Base-by-base conservation (phyloP, 2,888 invertebrate species). In the Ormyrus rosae region DNA sequence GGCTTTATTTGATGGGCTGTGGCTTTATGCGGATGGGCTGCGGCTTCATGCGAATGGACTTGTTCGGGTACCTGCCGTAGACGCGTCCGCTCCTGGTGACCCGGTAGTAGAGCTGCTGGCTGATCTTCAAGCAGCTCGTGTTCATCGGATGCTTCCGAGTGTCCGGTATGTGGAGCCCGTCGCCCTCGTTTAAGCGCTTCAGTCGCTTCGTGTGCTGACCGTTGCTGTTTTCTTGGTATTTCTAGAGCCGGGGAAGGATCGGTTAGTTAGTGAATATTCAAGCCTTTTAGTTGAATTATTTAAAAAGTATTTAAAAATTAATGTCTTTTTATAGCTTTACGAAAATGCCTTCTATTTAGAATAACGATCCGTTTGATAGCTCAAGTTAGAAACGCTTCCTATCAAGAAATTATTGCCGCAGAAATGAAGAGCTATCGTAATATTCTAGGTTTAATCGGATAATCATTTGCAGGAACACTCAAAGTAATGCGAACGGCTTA, bases 81-180 rank as follows among this genome's bases (percentile, higher is more conserved):
- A 90, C 78, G 79, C 86, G 87, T 51, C 90, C 90, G 81, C 90
- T 90, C 70, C 90, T 87, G 11, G 90, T 90, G 58, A 90, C 87
- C 63, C 85, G 86, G 83, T 88, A 90, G 68, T 86, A 86, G 48
- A 88, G 81, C 67, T 88, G 86, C 60, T 87, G 87, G 11, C 81
- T 80, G 8, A 83, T 82, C 45, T 86, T 83, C 0, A 85, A 79
- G 46, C 84, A 73, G 56, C 85, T 82, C 2, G 85, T 67, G 50
- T 84, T 76, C 6, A 82, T 74, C 5, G 53, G 45, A 11, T 76
- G 83, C 6, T 83, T 82, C 13, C 84, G 53, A 48, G 83, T 82
- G 4, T 83, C 53, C 11, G 83, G 64, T 10, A 85, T 78, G 74
- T 89, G 87, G 1, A 86, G 87, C 6, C 89, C 88, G 80, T 90